A percentile compares a stretch with the other conserved stretches of the same genome.
Conservation (phyloP, 2,797 vertebrate species). For the Chaetophractus vellerosus region DNA sequence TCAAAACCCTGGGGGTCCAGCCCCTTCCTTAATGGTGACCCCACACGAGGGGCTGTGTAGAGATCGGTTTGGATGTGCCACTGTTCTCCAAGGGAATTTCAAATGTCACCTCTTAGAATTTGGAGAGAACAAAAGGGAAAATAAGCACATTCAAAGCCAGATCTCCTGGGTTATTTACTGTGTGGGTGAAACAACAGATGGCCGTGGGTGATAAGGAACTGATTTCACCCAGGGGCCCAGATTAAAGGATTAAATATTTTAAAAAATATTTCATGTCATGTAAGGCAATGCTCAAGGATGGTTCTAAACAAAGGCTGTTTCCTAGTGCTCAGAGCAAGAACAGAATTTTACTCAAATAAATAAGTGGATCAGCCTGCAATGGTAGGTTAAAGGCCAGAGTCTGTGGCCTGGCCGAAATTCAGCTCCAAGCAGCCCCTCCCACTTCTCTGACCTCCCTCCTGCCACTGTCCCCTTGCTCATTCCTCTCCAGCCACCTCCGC, state of each 20-base stretch:
- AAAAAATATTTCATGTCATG: background rate
- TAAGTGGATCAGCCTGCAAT: background rate
- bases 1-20: fast-evolving
- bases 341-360: background rate
- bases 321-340: background rate
- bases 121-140: conserved; percentile 3
- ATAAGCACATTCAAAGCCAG: conserved; percentile 23
- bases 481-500: background rate
- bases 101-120: background rate
- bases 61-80: background rate
- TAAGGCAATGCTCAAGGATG: background rate
- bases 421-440: background rate
- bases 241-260: conserved; percentile 44
- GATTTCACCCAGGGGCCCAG: background rate
- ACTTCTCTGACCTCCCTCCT: background rate
- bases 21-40: background rate
- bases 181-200: background rate
- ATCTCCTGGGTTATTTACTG: background rate
- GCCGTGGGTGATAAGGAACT: background rate
- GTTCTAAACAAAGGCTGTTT: background rate
- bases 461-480: background rate
- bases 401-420: background rate
- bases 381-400: background rate
- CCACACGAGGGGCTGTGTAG: fast-evolving
- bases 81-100: background rate